A percentile compares a stretch with the other conserved stretches of the same genome.
Conservation (phyloP, 2,888 invertebrate species). For the Mermis nigrescens region DNA sequence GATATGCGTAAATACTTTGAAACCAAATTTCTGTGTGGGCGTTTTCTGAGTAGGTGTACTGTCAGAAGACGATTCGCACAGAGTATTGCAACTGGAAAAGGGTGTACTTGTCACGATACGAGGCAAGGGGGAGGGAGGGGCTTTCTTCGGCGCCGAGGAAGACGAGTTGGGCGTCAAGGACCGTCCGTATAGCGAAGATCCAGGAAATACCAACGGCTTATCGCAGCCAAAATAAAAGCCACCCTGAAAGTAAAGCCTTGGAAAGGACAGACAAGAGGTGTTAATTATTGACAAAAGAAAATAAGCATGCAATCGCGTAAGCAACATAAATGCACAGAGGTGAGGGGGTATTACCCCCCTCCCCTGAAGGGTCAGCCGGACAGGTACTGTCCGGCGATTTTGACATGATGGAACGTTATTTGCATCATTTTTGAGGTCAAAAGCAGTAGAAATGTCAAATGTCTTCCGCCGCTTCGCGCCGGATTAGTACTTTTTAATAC, state of each 20-base stretch:
- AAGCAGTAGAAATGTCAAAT: no score
- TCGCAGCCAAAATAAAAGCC: not conserved
- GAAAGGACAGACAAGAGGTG: no score
- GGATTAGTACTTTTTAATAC: no score
- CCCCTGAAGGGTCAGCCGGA: no score
- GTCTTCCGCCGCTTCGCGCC: no score
- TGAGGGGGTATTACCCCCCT: no score
- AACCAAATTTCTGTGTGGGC: conserved; percentile 15
- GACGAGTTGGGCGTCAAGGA: not conserved
- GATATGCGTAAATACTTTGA: no score
- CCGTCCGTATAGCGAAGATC: not conserved
- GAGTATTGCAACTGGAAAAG: not conserved
- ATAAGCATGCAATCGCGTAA: not conserved
- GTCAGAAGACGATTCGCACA: conserved; percentile 7
- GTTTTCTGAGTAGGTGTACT: conserved; percentile 18
- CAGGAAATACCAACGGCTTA: not conserved
- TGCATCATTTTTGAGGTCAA: no score
- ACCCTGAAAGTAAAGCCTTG: not conserved
- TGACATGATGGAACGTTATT: no score
- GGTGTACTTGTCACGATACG: not conserved
- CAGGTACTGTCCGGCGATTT: no score
- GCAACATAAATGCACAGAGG: no score
- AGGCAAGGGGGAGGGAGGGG: not conserved
- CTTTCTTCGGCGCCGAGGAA: not conserved
- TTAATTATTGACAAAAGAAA: not conserved